These are phyloP conservation scores for Oryzias woworae DNA, from an alignment of 2,113 vertebrate species.

Conservation along the genomic window DNA sequence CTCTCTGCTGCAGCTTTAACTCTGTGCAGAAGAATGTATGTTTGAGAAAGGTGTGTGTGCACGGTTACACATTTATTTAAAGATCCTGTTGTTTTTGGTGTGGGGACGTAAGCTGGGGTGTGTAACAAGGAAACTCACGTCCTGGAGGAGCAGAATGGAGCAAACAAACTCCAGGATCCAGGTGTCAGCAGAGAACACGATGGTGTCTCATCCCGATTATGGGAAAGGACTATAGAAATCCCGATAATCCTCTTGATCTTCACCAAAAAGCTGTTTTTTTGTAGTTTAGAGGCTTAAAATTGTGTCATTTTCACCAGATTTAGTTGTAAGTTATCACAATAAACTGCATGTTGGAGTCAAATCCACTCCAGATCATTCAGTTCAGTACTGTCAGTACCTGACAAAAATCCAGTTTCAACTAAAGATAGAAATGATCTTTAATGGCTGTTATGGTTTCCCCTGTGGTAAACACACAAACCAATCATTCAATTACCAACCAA, in stretches of 20 bases:
- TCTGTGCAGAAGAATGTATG: constrained; percentile 70
- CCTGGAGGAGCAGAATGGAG: constrained; percentile 59
- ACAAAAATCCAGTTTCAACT: no score
- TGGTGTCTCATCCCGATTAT: constrained; percentile 25
- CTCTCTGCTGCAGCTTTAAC: constrained; percentile 69
- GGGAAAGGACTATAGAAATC: constrained; percentile 31
- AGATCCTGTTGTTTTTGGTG: constrained; percentile 79
- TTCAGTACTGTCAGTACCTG: no score
- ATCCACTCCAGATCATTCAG: no score
- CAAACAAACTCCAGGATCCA: constrained; percentile 69
- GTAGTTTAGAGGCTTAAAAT: no score
- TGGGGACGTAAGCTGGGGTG: constrained; percentile 61
- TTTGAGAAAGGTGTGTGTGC: constrained; percentile 83
- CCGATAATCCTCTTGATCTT: background rate
- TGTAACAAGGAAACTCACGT: constrained; percentile 64
- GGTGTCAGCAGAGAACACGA: constrained; percentile 36
- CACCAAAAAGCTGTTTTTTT: no score
- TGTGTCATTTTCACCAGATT: no score
- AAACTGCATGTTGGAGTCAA: no score
- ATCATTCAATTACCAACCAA: no score
- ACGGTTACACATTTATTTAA: constrained; percentile 78
- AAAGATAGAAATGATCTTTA: no score
- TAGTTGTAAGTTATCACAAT: no score
- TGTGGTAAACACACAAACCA: no score
- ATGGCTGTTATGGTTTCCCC: no score